Evolutionary conservation across 1,140 invertebrate species (phyloP), one percentile per base, ranked within the genome.

Genomic region (Pseudomyrmex pallidus): DNA sequence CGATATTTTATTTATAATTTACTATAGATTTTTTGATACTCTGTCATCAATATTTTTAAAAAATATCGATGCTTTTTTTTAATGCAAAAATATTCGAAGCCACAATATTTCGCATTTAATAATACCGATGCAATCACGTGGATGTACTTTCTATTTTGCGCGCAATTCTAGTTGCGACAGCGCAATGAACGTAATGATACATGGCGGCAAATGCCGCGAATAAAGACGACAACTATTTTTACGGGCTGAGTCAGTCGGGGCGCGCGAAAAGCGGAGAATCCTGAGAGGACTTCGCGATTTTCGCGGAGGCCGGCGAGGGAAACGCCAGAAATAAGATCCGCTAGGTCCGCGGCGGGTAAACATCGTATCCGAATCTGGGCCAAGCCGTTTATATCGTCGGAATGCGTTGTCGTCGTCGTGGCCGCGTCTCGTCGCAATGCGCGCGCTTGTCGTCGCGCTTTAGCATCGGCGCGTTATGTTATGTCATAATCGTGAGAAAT

Each of bases 311-410:
- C 84, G 74, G 67, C 66, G 77, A 88, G 86, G 86, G 66, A 88
- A 86, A 86, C 88, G 89, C 87, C 89, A 90, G 89, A 88, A 90
- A 90, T 90, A 90, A 90, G 88, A 90, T 90, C 88, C 84, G 82
- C 87, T 77, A 83, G 82, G 84, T 80, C 66, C 78, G 59, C 78
- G 74, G 50, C 85, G 83, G 67, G 88, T 90, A 90, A 90, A 90
- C 89, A 90, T 73, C 76, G 76, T 50, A 89, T 88, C 52, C 83
- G 88, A 88, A 90, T 90, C 89, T 90, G 89, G 89, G 89, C 89
- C 89, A 90, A 90, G 89, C 87, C 87, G 88, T 90, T 88, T 88
- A 90, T 89, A 89, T 88, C 88, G 77, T 78, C 64, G 88, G 87
- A 88, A 89, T 88, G 87, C 87, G 87, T 89, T 88, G 87, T 88